phyloP scores from a whole-genome alignment of 2,888 invertebrate species.

The Vanessa cardui region DNA sequence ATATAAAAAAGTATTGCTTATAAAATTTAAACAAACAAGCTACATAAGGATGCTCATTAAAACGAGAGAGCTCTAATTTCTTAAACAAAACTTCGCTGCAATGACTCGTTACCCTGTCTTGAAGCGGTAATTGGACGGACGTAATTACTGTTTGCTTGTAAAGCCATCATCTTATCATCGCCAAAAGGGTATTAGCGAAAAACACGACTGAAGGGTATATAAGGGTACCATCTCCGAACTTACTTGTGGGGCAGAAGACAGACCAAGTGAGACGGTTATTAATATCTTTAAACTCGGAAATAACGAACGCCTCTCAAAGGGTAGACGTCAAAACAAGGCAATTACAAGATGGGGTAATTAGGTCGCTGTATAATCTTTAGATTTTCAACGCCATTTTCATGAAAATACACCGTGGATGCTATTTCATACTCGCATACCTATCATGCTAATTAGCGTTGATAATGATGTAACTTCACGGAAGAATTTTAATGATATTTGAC shows the following conservation, averaged over 20 bases:
- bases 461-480: slow-evolving; percentile 31
- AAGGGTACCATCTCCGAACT: slow-evolving; percentile 46
- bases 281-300: slow-evolving; percentile 78
- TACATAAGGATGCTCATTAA: slow-evolving; percentile 37
- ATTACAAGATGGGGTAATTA: slow-evolving; percentile 79
- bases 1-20: slow-evolving; percentile 30
- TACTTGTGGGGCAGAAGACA: slow-evolving; percentile 61
- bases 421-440: slow-evolving; percentile 30
- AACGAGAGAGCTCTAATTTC: slow-evolving; percentile 41
- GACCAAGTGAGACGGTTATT: slow-evolving; percentile 75
- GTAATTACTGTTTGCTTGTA: slow-evolving; percentile 80
- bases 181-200: slow-evolving; percentile 78
- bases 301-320: slow-evolving; percentile 75
- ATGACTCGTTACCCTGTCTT: slow-evolving; percentile 59
- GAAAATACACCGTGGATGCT: slow-evolving; percentile 33
- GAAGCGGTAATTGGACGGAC: slow-evolving; percentile 73
- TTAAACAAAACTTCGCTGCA: slow-evolving; percentile 46
- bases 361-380: slow-evolving; percentile 69
- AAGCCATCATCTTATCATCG: slow-evolving; percentile 81
- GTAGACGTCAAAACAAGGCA: slow-evolving; percentile 81
- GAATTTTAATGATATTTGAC: slow-evolving; percentile 25
- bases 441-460: slow-evolving; percentile 30
- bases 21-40: slow-evolving; percentile 31
- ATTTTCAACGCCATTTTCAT: slow-evolving; percentile 39
- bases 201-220: slow-evolving; percentile 61